Percentiles rank a stretch among this genome's conserved stretches.
Evolutionary conservation across 2,797 vertebrate species (phyloP).

Genomic region (Nannoperca obscura): DNA sequence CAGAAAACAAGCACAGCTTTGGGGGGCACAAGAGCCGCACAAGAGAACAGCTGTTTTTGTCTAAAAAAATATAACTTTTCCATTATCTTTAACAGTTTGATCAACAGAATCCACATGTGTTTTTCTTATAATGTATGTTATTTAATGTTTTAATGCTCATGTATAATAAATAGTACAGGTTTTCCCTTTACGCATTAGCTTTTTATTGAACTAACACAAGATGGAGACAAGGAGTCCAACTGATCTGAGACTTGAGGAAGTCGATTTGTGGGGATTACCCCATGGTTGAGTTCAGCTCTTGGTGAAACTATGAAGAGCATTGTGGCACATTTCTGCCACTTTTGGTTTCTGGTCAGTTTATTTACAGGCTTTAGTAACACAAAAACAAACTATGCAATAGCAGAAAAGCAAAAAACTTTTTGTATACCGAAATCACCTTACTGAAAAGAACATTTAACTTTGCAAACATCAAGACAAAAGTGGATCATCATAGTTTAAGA

Average conservation of each 20-base stretch:
- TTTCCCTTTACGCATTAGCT: conserved; percentile 15
- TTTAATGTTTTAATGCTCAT: conserved; percentile 38
- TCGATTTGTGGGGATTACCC: not conserved
- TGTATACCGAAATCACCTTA: not conserved
- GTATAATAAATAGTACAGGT: conserved; percentile 50
- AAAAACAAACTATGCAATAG: no score
- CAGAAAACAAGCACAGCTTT: not conserved
- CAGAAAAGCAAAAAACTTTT: not conserved
- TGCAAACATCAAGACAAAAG: conserved; percentile 1
- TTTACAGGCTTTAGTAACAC: not conserved
- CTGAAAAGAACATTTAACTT: not conserved
- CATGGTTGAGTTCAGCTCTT: not conserved
- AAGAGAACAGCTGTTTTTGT: no score
- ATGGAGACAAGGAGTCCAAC: conserved; percentile 11
- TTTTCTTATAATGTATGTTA: conserved; percentile 3
- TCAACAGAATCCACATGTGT: not conserved
- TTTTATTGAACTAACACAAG: conserved; percentile 27
- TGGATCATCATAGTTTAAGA: conserved; percentile 8
- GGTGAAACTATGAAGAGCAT: not conserved
- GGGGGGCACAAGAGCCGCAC: no score
- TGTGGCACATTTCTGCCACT: not conserved
- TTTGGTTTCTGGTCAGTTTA: not conserved
- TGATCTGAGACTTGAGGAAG: not conserved
- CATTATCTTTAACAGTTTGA: not conserved
- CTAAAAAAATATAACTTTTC: no score